A percentile compares a stretch with the other conserved stretches of the same genome.
Evolutionary conservation across 2,888 invertebrate species (phyloP).

Genomic region (Eurytoma adleriae): DNA sequence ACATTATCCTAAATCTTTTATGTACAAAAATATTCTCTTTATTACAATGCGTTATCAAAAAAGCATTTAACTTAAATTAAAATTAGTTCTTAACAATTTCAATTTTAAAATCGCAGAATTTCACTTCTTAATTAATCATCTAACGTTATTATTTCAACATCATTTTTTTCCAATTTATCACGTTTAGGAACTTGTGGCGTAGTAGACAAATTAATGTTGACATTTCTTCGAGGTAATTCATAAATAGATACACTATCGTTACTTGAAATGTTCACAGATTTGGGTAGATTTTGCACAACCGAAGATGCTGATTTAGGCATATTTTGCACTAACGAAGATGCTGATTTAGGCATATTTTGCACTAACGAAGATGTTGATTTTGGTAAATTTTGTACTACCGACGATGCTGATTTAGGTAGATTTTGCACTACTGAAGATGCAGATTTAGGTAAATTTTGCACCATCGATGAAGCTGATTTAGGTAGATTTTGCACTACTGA

Average conservation of each 20-base stretch:
- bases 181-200: constrained; percentile 45
- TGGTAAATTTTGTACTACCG: neutral
- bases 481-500: too few relatives aligned
- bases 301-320: neutral
- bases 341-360: too few relatives aligned
- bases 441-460: too few relatives aligned
- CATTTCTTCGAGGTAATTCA: constrained; percentile 23
- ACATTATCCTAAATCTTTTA: too few relatives aligned
- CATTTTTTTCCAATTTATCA: constrained; percentile 64
- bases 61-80: too few relatives aligned
- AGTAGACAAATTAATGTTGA: neutral
- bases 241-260: constrained; percentile 15
- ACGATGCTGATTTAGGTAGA: neutral
- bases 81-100: too few relatives aligned
- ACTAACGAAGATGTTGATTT: neutral
- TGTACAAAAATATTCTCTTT: too few relatives aligned
- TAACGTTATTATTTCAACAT: constrained; percentile 72
- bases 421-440: too few relatives aligned
- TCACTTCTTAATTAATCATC: constrained; percentile 64
- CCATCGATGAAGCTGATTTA: too few relatives aligned
- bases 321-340: too few relatives aligned
- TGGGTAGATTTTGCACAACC: neutral
- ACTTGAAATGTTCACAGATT: constrained; percentile 6
- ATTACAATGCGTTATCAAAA: too few relatives aligned
- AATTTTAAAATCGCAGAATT: too few relatives aligned